Percentiles rank a stretch among this genome's conserved stretches.
phyloP scores from a whole-genome alignment of 1,140 invertebrate species.

The Eriocheir sinensis region DNA sequence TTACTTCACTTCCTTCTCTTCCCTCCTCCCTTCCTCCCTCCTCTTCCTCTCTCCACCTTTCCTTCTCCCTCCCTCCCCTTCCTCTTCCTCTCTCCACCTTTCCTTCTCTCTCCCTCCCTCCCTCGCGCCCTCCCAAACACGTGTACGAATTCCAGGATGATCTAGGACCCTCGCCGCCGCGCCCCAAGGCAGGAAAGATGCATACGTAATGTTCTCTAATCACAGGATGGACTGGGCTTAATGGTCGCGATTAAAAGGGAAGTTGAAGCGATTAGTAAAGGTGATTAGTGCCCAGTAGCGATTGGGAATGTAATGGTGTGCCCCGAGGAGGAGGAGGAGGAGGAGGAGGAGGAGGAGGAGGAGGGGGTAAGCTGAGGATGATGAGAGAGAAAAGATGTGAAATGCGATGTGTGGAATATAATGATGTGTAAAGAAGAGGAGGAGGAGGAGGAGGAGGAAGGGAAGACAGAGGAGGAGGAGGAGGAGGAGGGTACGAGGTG shows the following conservation, averaged over 20 bases:
- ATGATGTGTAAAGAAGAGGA: not conserved
- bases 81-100: not conserved
- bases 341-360: no score
- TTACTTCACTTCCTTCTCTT: no score
- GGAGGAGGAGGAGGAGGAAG: not conserved
- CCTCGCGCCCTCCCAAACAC: no score
- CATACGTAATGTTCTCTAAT: slow-evolving; percentile 6
- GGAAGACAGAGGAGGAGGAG: not conserved
- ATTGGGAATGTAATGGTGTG: slow-evolving; percentile 1
- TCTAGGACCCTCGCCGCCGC: not conserved
- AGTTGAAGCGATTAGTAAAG: not conserved
- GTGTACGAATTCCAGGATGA: slow-evolving; percentile 2
- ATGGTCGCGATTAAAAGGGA: not conserved
- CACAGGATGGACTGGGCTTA: slow-evolving; percentile 13
- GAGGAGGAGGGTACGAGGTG: not conserved
- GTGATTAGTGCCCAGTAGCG: not conserved
- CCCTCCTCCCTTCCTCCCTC: not conserved
- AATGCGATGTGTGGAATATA: no score
- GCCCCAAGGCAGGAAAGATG: not conserved
- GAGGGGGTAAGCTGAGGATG: no score
- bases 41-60: not conserved
- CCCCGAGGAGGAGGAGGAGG: not conserved
- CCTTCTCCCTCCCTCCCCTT: not conserved
- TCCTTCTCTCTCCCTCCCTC: no score
- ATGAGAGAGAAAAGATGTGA: no score